A percentile compares a stretch with the other conserved stretches of the same genome.
phyloP scores from a whole-genome alignment of 2,888 invertebrate genomes.

The Amiota mariae region DNA sequence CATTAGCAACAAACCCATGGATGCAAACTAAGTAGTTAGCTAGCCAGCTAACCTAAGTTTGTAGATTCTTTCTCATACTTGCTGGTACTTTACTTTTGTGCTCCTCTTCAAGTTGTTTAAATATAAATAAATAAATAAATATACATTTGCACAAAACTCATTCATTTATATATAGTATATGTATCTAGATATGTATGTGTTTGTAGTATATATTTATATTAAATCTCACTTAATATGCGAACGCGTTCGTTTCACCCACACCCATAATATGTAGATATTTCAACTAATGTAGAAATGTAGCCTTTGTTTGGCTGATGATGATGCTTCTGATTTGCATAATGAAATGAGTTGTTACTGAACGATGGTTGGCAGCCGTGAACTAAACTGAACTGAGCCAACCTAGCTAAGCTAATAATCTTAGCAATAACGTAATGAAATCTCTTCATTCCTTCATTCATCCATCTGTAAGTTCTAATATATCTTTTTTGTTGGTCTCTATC shows the following conservation, averaged over 20 bases:
- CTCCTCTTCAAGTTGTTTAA: slow-evolving; percentile 16
- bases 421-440: not conserved
- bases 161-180: no score
- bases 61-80: not conserved
- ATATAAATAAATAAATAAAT: slow-evolving; percentile 16
- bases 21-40: slow-evolving; percentile 24
- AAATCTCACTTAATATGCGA: slow-evolving; percentile 8
- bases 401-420: not conserved
- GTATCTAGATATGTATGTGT: no score
- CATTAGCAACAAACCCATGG: slow-evolving; percentile 56
- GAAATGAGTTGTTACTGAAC: not conserved
- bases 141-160: not conserved
- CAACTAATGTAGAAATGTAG: slow-evolving; percentile 23
- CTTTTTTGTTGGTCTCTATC: not conserved
- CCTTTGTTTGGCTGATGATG: not conserved
- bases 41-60: not conserved
- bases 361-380: not conserved
- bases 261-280: not conserved
- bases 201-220: slow-evolving; percentile 3
- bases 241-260: not conserved
- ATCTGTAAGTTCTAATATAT: no score
- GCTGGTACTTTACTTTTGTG: not conserved
- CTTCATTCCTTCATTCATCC: no score
- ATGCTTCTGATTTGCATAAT: not conserved
- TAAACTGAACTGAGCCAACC: not conserved